Percentiles rank a stretch among this genome's conserved stretches.
phyloP scores from a whole-genome alignment of 1,140 invertebrate species.

The Ephestia elutella region DNA sequence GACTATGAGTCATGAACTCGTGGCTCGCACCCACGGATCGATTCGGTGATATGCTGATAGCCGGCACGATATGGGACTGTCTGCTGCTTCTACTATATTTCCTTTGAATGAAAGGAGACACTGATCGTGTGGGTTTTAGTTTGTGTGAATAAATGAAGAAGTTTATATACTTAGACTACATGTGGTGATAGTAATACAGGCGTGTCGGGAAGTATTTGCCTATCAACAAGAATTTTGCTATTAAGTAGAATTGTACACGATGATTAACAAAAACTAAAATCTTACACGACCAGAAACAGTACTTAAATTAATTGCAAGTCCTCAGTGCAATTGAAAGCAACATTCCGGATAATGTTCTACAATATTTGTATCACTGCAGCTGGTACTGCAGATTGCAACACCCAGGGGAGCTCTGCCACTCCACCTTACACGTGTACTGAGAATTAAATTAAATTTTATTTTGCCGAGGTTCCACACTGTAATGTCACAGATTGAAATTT shows the following conservation, averaged over 20 bases:
- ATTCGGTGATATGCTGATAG: not conserved
- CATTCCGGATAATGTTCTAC: not conserved
- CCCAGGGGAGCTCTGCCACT: not conserved
- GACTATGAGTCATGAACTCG: not conserved
- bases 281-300: no score
- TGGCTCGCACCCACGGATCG: conserved; percentile 4
- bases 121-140: no score
- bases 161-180: no score
- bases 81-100: not conserved
- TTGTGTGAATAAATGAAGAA: no score
- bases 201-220: no score
- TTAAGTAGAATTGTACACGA: no score
- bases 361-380: not conserved
- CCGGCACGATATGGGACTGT: not conserved
- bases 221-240: no score
- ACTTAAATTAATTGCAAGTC: not conserved
- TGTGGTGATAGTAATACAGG: no score
- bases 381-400: not conserved
- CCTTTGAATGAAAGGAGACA: no score
- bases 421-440: not conserved
- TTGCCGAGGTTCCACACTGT: not conserved
- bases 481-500: not conserved
- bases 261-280: no score
- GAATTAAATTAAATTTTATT: not conserved
- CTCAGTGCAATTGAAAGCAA: not conserved